Evolutionary conservation across 2,888 invertebrate genomes (phyloP), one percentile per base, ranked within the genome.

Genomic region (Drosophila picticornis): DNA sequence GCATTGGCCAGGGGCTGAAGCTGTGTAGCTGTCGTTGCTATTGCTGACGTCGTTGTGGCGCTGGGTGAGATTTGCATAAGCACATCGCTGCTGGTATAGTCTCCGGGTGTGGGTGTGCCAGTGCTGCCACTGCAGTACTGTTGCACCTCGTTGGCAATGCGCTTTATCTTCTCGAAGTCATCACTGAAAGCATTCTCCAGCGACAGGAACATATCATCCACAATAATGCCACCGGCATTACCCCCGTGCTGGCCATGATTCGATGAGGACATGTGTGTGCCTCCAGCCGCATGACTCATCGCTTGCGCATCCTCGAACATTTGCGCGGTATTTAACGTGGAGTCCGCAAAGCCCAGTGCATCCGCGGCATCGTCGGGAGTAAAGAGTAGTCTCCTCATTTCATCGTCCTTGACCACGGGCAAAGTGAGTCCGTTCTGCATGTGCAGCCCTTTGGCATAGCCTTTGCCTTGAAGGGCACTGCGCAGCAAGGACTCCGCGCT

Each of bases 401-500:
- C 96, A 91, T 92, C 94, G 93, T 94, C 94, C 94, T 94, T 94
- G 93, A 94, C 94, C 93, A 93, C 94, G 91, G 92, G 93, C 71
- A 93, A 75, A 34, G 92, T 67, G 31, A 93, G 85, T 10, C 93
- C 93, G 70, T 93, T 93, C 68, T 92, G 93, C 90, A 93, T 88
- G 19, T 93, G 92, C 31, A 93, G 68, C 1, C 93, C 93, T 80
- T 93, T 93, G 67, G 92, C 90, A 88, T 94, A 85, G 71, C 95
- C 95, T 94, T 97, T 97, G 53, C 97, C 97, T 92, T 97, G 97
- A 76, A 97, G 94, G 13, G 97, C 97, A 91, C 96, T 97, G 83
- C 97, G 94, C 77, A 97, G 93, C 76, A 97, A 93, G 36, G 97
- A 97, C 91, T 97, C 97, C 27, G 96, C 93, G 7, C 93, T 92